Base-by-base conservation (phyloP, 2,888 invertebrate genomes). In the Xestia ashworthii region DNA sequence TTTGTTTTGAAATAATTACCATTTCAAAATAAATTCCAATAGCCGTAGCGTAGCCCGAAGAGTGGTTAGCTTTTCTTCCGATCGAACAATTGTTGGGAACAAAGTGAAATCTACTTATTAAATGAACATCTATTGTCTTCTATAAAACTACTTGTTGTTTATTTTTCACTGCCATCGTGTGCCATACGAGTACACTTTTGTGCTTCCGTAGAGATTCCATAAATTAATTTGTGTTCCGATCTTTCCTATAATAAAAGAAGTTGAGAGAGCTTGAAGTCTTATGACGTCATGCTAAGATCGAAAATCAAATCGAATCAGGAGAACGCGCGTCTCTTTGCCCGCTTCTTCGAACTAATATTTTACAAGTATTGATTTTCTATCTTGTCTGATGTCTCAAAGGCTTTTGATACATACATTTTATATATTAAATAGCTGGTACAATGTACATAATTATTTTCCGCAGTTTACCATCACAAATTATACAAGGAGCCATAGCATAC, bases 1-100 rank as follows among this genome's bases (percentile, higher is more conserved):
- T 60, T 60, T 44, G n/a, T 53, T 70, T 70, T 5, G 8, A 32
- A 62, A 50, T 32, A 32, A 65, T 76, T 44, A 74, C 6, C 32
- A 46, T n/a, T 38, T 16, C 53, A 44, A 44, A 8, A 50, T 50
- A 48, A 73, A n/a, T 38, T 70, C 11, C 11, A 44, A 19, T 41
- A 41, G 14, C 0, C 6, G 46, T 76, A n/a, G 32, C 32, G 32
- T 32, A 32, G 32, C 32, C 32, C 32, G 32, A 32, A 32, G 16
- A 66, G 4, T 16, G 9, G 22, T 9, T 50, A 19, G n/a, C n/a
- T 32, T 64, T 38, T 48, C 46, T 5, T 70, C 22, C 11, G 22
- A 50, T 25, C 4, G 19, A 41, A 67, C 32, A n/a, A 67, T 53
- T 53, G 25, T 44, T 70, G 44, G 22, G 53, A n/a, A 53, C 22